Conservation (phyloP, 2,113 vertebrate species). For the Vanacampus margaritifer region DNA sequence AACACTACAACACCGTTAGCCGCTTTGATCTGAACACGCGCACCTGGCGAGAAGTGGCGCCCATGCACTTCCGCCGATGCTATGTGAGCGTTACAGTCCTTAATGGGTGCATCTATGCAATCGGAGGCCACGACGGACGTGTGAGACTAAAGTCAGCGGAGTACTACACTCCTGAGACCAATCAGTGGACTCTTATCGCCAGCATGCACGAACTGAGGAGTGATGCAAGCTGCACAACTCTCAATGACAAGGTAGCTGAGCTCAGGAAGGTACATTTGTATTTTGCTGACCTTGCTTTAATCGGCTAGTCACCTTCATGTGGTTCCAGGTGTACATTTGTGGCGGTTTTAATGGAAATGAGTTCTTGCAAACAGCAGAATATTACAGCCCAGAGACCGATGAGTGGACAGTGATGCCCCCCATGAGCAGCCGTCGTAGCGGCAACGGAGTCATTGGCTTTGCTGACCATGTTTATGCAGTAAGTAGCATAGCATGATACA, state of each 20-base stretch:
- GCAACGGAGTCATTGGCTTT: slow-evolving; percentile 31
- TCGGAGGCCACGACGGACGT: slow-evolving; percentile 35
- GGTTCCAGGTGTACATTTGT: slow-evolving; percentile 82
- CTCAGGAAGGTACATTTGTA: neutral
- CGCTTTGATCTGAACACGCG: slow-evolving; percentile 15
- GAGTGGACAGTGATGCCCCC: slow-evolving; percentile 42
- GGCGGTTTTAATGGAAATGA: slow-evolving; percentile 81
- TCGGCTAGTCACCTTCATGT: neutral
- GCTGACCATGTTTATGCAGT: slow-evolving; percentile 33
- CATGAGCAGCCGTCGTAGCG: slow-evolving; percentile 25
- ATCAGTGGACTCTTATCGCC: slow-evolving; percentile 48
- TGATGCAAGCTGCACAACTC: slow-evolving; percentile 62
- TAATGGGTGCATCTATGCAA: slow-evolving; percentile 37
- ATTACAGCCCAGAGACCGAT: slow-evolving; percentile 34
- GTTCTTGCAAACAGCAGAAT: slow-evolving; percentile 69
- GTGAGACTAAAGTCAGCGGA: slow-evolving; percentile 29
- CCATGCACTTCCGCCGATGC: slow-evolving; percentile 40
- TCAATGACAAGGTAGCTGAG: slow-evolving; percentile 74
- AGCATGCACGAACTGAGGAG: slow-evolving; percentile 36
- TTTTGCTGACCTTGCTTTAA: neutral
- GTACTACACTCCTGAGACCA: slow-evolving; percentile 29
- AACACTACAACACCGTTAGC: slow-evolving; percentile 19
- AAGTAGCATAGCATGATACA: slow-evolving; percentile 17
- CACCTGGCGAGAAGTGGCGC: slow-evolving; percentile 28
- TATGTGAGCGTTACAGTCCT: slow-evolving; percentile 43